Evolutionary conservation across 2,113 vertebrate genomes (phyloP), one percentile per base, ranked within the genome.

Genomic region (Leptobrachium ailaonicum): DNA sequence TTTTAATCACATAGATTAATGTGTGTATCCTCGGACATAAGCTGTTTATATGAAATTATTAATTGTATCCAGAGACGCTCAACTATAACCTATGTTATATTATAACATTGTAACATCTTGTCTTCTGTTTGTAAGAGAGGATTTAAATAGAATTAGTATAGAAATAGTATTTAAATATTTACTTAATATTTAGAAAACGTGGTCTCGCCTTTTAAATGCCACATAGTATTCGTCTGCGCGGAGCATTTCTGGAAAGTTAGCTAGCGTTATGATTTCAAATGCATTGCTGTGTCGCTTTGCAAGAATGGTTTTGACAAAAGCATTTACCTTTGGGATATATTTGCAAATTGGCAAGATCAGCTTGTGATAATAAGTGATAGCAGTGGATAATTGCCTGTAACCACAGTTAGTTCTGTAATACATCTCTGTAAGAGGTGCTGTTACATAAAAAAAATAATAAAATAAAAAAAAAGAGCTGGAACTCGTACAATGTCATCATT

Each of bases 331-430:
- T 67, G 71, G 78, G 78, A 80, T 73, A 67, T 58, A 67, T 73
- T 73, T 80, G 78, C 71, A 80, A 80, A 80, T 80, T 73, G 63
- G 78, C 66, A 66, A 80, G 50, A 80, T 80, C 47, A 67, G n/a
- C 70, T 45, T 56, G 78, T 60, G 78, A 68, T 80, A 80, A 80
- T 73, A 80, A 80, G 78, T 67, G 62, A 54, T 73, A 80, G 78
- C 62, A 45, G 71, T 6, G 41, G 78, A 80, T 80, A 80, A 80
- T 80, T 80, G 62, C 40, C 71, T 80, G 78, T 13, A 73, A 73
- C 63, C 78, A 68, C 62, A 67, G 71, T 64, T 80, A 67, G 41
- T 43, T 67, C 32, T 80, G 20, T 32, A 32, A 73, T 70, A 71
- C 67, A 71, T 80, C 71, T 68, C 42, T 73, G 50, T 42, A 67